These are phyloP conservation scores for Peribatodes rhomboidaria DNA, from an alignment of 2,888 invertebrate genomes.

Conservation along the genomic window DNA sequence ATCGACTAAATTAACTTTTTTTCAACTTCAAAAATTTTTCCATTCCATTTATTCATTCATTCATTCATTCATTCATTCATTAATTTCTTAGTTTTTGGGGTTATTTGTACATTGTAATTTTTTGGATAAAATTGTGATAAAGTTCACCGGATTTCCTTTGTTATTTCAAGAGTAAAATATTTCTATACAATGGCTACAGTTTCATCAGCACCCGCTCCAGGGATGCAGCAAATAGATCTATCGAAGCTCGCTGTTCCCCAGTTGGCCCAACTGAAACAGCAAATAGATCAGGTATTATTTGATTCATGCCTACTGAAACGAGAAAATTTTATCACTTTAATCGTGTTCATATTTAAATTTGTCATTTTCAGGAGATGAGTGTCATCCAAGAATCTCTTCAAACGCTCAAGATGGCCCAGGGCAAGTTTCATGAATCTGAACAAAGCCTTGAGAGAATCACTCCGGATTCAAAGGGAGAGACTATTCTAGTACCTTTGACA, in stretches of 20 bases:
- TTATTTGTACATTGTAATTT: neutral
- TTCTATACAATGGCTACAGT: conserved; percentile 86
- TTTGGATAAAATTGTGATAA: neutral
- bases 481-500: conserved; percentile 97
- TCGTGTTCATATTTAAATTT: neutral
- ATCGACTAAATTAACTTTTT: neutral
- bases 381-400: conserved; percentile 96
- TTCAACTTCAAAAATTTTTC: neutral
- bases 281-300: conserved; percentile 91
- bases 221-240: conserved; percentile 92
- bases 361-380: conserved; percentile 90
- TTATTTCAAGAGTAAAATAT: conserved; percentile 22
- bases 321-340: neutral
- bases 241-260: conserved; percentile 93
- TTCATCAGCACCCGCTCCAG: conserved; percentile 87
- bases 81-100: neutral
- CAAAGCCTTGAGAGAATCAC: conserved; percentile 93
- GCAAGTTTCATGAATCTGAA: conserved; percentile 95
- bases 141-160: neutral
- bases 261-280: conserved; percentile 93
- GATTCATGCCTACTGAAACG: neutral
- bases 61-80: neutral
- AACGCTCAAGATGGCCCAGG: conserved; percentile 95
- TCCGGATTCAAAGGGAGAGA: conserved; percentile 91
- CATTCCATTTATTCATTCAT: neutral